Evolutionary conservation across 2,888 invertebrate genomes (phyloP).

Genomic region (Acronicta psi): DNA sequence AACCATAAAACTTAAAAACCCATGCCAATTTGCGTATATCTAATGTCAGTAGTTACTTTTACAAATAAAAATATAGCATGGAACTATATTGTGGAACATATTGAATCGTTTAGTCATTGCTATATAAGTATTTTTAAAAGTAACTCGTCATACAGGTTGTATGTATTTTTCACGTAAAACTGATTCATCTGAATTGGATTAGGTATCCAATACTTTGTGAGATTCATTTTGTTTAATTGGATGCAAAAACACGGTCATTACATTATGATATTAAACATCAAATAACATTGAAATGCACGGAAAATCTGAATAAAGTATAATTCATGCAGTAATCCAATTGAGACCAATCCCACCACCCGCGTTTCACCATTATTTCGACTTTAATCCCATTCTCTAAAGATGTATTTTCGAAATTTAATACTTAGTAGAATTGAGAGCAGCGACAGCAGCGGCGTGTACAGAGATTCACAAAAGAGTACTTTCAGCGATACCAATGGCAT

Average conservation of each 20-base stretch:
- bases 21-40: conserved; percentile 28
- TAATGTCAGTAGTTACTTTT: conserved; percentile 14
- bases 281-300: conserved; percentile 34
- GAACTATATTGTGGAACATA: conserved; percentile 22
- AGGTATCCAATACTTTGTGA: conserved; percentile 18
- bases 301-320: conserved; percentile 26
- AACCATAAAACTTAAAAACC: conserved; percentile 33
- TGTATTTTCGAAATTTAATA: conserved; percentile 38
- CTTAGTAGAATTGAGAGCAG: no score
- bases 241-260: conserved; percentile 1
- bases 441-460: no score
- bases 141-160: conserved; percentile 22
- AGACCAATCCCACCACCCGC: conserved; percentile 40
- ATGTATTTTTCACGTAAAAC: conserved; percentile 23
- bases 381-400: conserved; percentile 35
- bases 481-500: conserved; percentile 75
- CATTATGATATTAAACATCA: conserved; percentile 14
- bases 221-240: conserved; percentile 18
- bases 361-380: conserved; percentile 31
- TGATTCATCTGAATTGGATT: conserved; percentile 44
- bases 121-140: conserved; percentile 29
- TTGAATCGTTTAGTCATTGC: conserved; percentile 8
- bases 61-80: conserved; percentile 24
- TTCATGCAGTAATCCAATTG: conserved; percentile 35
- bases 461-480: conserved; percentile 81